These are phyloP conservation scores for Diarsia rubi DNA, from an alignment of 2,888 invertebrate genomes.

Conservation along the genomic window DNA sequence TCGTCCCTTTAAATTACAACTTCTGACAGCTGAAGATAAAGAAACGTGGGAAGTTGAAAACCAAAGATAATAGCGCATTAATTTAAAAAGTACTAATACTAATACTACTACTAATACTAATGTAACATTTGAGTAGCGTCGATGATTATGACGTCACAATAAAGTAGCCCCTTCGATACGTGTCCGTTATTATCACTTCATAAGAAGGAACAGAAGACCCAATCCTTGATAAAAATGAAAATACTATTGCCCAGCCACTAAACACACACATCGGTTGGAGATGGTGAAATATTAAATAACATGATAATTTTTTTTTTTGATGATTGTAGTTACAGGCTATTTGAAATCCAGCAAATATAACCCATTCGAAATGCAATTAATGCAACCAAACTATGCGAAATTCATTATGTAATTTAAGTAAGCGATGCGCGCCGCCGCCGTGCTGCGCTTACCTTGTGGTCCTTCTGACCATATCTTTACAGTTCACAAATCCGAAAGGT, in stretches of 20 bases:
- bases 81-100: constrained; percentile 26
- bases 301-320: neutral
- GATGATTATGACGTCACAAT: constrained; percentile 33
- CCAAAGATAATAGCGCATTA: constrained; percentile 23
- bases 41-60: constrained; percentile 16
- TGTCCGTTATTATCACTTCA: constrained; percentile 7
- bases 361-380: neutral
- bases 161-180: constrained; percentile 18
- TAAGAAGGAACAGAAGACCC: constrained; percentile 9
- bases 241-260: too few relatives aligned
- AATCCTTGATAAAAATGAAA: neutral
- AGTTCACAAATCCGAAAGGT: constrained; percentile 39
- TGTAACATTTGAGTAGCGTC: constrained; percentile 21
- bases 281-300: neutral
- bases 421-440: neutral
- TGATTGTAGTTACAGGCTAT: neutral
- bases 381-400: neutral
- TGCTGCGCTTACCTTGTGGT: constrained; percentile 6
- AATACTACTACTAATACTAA: too few relatives aligned
- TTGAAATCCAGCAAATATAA: neutral
- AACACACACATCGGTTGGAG: neutral
- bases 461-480: constrained; percentile 36
- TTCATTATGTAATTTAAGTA: neutral
- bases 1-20: constrained; percentile 6
- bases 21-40: constrained; percentile 22